Evolutionary conservation across 2,888 invertebrate genomes (phyloP).

Genomic region (Tipula vernalis): DNA sequence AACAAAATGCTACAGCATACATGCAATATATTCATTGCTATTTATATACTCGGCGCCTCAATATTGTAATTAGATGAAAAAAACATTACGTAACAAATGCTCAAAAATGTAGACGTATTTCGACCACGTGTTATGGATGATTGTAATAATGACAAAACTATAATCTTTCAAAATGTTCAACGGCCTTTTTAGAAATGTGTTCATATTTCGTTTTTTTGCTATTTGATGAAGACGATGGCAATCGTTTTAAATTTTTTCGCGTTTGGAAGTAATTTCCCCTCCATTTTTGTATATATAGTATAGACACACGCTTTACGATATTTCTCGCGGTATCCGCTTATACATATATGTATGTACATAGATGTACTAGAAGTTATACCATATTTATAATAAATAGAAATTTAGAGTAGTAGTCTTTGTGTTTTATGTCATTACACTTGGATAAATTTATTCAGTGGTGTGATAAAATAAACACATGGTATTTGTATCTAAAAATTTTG

Average conservation of each 20-base stretch:
- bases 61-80: no score
- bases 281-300: not conserved
- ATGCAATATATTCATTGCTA: no score
- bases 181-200: not conserved
- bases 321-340: not conserved
- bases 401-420: not conserved
- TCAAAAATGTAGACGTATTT: no score
- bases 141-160: no score
- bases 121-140: no score
- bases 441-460: not conserved
- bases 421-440: not conserved
- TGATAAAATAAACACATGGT: not conserved
- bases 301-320: not conserved
- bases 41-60: no score
- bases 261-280: not conserved
- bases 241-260: not conserved
- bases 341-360: not conserved
- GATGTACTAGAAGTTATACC: not conserved
- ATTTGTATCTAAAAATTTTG: not conserved
- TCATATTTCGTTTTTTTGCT: not conserved
- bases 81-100: no score
- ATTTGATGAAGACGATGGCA: not conserved
- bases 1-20: no score
- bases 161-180: not conserved
- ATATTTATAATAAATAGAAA: not conserved